phyloP scores from a whole-genome alignment of 2,797 vertebrate species.

The Falco columbarius region DNA sequence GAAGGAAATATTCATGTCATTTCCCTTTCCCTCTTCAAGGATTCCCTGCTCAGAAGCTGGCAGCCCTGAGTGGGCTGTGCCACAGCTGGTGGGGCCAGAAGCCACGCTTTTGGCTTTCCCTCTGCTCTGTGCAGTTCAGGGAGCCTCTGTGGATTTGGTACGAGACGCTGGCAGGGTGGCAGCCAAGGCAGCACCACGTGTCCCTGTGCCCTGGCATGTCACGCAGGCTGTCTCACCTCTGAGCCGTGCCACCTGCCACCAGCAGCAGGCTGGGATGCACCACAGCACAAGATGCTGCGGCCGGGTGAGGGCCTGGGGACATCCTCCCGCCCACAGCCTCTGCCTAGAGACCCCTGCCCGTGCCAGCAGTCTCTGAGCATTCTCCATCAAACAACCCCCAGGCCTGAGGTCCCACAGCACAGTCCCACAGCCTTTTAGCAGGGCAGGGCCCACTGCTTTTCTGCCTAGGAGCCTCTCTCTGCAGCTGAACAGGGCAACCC shows the following conservation, averaged over 20 bases:
- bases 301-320: not conserved
- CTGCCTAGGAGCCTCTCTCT: not conserved
- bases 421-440: not conserved
- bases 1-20: constrained; percentile 15
- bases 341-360: not conserved
- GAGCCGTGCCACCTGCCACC: not conserved
- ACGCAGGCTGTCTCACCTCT: not conserved
- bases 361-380: not conserved
- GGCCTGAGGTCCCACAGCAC: not conserved
- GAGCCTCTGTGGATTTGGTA: not conserved
- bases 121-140: not conserved
- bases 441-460: not conserved
- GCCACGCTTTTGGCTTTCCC: not conserved
- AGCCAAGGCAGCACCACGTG: not conserved
- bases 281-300: not conserved
- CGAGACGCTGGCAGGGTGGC: not conserved
- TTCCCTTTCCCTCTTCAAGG: constrained; percentile 6
- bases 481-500: not conserved
- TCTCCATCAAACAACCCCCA: not conserved
- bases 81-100: accelerated
- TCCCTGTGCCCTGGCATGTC: not conserved
- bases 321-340: not conserved
- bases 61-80: not conserved
- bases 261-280: not conserved
- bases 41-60: not conserved